phyloP scores from a whole-genome alignment of 2,797 vertebrate genomes.

The Falco columbarius region DNA sequence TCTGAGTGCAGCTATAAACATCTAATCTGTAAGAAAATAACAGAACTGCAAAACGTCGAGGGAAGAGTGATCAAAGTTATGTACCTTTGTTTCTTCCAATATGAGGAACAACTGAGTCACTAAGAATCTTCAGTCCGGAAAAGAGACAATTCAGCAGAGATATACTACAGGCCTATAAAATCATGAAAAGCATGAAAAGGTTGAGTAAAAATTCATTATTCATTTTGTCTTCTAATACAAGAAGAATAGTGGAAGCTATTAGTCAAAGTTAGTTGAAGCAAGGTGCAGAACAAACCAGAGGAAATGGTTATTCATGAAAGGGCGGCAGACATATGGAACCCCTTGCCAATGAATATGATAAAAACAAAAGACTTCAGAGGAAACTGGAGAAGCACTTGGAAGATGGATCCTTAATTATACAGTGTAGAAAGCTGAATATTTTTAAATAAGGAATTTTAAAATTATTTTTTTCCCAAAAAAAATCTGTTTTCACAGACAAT shows the following conservation, averaged over 20 bases:
- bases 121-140: background rate
- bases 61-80: background rate
- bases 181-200: background rate
- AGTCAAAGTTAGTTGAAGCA: background rate
- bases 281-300: background rate
- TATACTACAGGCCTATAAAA: background rate
- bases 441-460: background rate
- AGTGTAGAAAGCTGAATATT: background rate
- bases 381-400: background rate
- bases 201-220: conserved; percentile 2
- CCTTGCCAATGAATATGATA: background rate
- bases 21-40: background rate
- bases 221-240: background rate
- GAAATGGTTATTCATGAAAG: background rate
- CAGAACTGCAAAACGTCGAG: background rate
- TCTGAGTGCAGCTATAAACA: background rate
- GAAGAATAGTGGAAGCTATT: background rate
- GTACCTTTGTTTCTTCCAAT: background rate
- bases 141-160: background rate
- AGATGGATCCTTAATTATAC: background rate
- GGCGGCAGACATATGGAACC: background rate
- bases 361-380: background rate
- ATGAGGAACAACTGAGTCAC: background rate
- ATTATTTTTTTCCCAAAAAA: rapidly evolving
- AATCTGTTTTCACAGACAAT: background rate